Conservation (phyloP, 2,888 invertebrate species). For the Cremastobaeus sp. region DNA sequence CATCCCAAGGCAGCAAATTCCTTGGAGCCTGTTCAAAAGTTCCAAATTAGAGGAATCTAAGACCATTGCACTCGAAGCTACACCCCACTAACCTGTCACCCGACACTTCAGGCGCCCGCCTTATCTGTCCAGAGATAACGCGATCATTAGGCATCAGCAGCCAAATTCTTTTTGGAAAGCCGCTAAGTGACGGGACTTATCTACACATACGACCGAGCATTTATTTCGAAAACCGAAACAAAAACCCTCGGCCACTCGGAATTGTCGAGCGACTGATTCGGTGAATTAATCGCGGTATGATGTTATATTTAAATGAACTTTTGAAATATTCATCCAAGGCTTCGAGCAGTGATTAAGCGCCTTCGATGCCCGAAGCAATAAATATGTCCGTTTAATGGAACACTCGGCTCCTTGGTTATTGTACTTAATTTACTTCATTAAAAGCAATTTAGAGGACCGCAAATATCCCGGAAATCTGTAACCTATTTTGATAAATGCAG, state of each 20-base stretch:
- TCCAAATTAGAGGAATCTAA: too few relatives aligned
- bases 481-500: conserved; percentile 10
- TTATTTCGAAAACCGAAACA: conserved; percentile 22
- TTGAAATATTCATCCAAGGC: conserved; percentile 29
- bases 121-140: conserved; percentile 72
- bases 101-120: conserved; percentile 74
- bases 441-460: neutral
- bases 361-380: neutral
- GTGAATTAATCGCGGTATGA: conserved; percentile 32
- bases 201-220: conserved; percentile 27
- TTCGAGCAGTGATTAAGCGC: conserved; percentile 8
- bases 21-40: too few relatives aligned
- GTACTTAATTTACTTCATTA: conserved; percentile 21
- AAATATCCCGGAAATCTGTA: conserved; percentile 6
- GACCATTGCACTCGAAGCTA: conserved; percentile 9
- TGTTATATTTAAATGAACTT: conserved; percentile 46
- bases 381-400: neutral
- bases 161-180: conserved; percentile 40
- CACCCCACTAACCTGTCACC: conserved; percentile 41
- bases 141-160: conserved; percentile 62
- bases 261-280: conserved; percentile 28
- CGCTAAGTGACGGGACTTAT: conserved; percentile 36
- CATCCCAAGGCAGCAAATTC: too few relatives aligned
- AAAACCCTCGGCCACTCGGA: conserved; percentile 14
- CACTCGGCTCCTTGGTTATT: neutral